Conservation (phyloP, 2,113 vertebrate genomes). For the Syngnathoides biaculeatus region DNA sequence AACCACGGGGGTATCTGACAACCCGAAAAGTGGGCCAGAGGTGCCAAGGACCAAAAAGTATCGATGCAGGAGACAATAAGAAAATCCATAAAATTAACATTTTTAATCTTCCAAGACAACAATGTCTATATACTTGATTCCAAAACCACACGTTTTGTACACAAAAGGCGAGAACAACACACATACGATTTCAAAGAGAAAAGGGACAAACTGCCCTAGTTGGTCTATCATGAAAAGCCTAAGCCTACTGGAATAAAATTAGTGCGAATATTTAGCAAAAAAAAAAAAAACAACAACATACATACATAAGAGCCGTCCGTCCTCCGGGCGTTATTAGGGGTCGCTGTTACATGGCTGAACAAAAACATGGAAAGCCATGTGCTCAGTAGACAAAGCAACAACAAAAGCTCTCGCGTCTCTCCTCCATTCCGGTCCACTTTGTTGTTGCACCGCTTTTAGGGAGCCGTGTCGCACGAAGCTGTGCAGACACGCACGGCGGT, state of each 20-base stretch:
- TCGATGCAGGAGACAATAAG: constrained; percentile 76
- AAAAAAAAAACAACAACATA: neutral
- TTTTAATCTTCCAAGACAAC: too few species aligned
- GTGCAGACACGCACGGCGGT: neutral
- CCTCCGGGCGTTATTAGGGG: constrained; percentile 40
- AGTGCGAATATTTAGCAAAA: neutral
- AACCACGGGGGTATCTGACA: constrained; percentile 58
- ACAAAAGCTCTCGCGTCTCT: constrained; percentile 73
- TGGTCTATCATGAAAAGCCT: neutral
- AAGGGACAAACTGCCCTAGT: neutral
- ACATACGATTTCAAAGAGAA: too few species aligned
- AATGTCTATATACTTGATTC: too few species aligned
- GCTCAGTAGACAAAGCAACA: constrained; percentile 90
- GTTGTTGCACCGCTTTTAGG: neutral
- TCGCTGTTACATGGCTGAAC: constrained; percentile 74
- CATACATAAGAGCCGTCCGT: too few species aligned
- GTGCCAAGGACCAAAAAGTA: constrained; percentile 93
- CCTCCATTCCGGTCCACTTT: neutral
- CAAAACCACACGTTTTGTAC: too few species aligned
- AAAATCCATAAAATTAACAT: too few species aligned
- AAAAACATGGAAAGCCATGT: constrained; percentile 81
- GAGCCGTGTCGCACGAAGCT: neutral
- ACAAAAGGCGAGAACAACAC: too few species aligned
- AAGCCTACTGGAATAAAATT: too few species aligned
- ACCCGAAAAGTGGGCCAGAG: constrained; percentile 61